Conservation (phyloP, 2,797 vertebrate genomes). For the Todus mexicanus region DNA sequence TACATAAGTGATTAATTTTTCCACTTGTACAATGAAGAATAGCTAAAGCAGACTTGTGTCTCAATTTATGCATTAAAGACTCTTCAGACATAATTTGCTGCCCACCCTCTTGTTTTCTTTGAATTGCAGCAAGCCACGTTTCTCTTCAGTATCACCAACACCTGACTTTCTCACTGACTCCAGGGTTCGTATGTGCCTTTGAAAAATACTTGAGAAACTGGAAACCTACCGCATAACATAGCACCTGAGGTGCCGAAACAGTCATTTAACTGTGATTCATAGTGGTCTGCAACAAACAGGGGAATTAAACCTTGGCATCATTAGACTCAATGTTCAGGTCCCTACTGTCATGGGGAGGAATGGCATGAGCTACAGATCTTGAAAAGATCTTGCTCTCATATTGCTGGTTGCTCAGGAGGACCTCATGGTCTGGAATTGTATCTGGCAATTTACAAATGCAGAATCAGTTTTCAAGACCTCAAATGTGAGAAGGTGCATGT, state of each 20-base stretch:
- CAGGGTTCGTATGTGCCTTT: background rate
- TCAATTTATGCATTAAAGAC: background rate
- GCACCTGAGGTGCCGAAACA: background rate
- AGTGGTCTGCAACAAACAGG: background rate
- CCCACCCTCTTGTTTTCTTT: background rate
- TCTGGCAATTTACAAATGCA: background rate
- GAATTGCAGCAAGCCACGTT: background rate
- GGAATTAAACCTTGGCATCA: background rate
- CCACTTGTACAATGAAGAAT: background rate
- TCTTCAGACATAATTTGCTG: background rate
- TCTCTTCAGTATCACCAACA: background rate
- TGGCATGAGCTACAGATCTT: background rate
- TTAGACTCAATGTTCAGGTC: background rate
- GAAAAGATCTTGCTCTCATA: fast-evolving
- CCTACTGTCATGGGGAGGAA: background rate
- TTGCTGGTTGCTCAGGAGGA: background rate
- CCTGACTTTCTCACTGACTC: background rate
- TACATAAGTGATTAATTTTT: background rate
- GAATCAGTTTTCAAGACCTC: background rate
- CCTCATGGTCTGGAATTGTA: background rate
- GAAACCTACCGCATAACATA: background rate
- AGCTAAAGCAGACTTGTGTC: background rate
- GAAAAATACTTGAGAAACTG: background rate
- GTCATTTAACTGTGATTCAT: background rate
- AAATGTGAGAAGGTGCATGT: background rate